A percentile compares a stretch with the other conserved stretches of the same genome.
Conservation (phyloP, 2,888 invertebrate genomes). For the Zonitis immaculata region DNA sequence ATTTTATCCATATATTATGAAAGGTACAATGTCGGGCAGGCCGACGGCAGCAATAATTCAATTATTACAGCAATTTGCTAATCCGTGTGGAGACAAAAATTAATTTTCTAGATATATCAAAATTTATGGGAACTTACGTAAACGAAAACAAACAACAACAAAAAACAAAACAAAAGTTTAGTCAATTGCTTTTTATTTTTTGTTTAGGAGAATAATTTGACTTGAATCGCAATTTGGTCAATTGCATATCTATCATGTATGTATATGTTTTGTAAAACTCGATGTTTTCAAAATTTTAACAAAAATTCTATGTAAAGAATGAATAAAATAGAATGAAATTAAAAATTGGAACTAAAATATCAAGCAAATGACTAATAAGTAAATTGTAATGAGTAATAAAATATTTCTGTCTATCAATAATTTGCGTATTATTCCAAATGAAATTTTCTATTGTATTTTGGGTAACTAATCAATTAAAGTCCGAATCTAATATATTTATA, state of each 20-base stretch:
- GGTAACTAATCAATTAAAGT: too few species aligned
- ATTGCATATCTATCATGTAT: conserved; percentile 8
- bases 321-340: not conserved
- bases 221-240: conserved; percentile 22
- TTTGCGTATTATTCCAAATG: too few species aligned
- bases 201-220: conserved; percentile 17
- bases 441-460: too few species aligned
- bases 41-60: conserved; percentile 52
- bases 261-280: not conserved
- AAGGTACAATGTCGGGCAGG: conserved; percentile 53
- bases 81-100: too few species aligned
- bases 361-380: not conserved
- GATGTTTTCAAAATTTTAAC: not conserved
- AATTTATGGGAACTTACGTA: too few species aligned
- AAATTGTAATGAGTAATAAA: not conserved
- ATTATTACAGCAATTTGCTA: conserved; percentile 46
- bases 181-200: conserved; percentile 7
- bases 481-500: too few species aligned
- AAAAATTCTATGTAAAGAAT: not conserved
- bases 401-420: too few species aligned
- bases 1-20: conserved; percentile 52
- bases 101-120: not conserved
- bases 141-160: too few species aligned
- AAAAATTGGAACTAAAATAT: not conserved
- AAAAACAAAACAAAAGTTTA: not conserved